Evolutionary conservation across 2,113 vertebrate species (phyloP).

Genomic region (Osmerus eperlanus): DNA sequence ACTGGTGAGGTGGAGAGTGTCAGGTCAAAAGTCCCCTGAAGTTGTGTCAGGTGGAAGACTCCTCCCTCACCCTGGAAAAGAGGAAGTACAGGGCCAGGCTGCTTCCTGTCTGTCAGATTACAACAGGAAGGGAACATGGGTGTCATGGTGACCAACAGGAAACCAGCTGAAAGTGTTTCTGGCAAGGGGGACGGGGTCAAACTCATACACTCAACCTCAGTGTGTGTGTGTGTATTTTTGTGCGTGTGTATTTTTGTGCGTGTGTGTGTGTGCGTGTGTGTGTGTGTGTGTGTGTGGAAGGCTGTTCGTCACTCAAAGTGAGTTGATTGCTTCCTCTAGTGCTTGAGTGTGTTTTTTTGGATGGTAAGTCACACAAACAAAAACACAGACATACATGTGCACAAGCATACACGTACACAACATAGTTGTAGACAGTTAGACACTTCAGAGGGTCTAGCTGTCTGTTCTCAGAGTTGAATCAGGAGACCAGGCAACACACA

Average conservation of each 20-base stretch:
- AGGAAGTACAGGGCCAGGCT: constrained; percentile 42
- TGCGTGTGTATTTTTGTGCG: constrained; percentile 9
- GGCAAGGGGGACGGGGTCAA: constrained; percentile 51
- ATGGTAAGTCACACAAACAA: constrained; percentile 44
- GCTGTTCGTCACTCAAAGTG: not conserved
- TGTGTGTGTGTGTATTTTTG: not conserved
- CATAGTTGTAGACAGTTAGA: not conserved
- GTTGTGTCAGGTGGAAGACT: too few relatives aligned
- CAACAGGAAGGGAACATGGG: constrained; percentile 22
- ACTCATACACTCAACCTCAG: constrained; percentile 37
- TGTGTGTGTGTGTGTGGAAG: too few relatives aligned
- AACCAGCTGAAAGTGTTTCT: constrained; percentile 21
- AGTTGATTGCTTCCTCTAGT: constrained; percentile 37
- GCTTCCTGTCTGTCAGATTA: constrained; percentile 51
- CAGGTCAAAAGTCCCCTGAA: not conserved
- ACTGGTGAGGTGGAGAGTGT: not conserved
- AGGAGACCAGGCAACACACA: too few relatives aligned
- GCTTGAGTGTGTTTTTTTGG: constrained; percentile 17
- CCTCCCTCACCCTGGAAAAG: not conserved
- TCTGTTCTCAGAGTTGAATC: too few relatives aligned
- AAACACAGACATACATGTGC: constrained; percentile 6
- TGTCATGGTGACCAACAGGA: constrained; percentile 26
- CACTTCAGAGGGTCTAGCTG: too few relatives aligned
- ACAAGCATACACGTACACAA: too few relatives aligned
- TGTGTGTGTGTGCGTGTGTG: constrained; percentile 10